Base-by-base conservation (phyloP, 2,888 invertebrate genomes). In the Argynnis bischoffii region DNA sequence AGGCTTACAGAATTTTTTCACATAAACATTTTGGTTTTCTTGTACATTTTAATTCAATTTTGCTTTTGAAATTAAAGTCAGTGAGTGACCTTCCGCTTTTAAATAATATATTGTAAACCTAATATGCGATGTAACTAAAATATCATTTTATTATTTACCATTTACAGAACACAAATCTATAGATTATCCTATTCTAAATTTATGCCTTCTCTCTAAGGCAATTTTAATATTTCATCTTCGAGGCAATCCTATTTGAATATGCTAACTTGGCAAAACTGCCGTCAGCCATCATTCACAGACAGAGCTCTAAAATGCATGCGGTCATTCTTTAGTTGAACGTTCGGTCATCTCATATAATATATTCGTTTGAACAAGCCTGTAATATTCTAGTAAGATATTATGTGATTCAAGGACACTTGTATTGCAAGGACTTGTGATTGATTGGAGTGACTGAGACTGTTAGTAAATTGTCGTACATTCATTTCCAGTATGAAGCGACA, bases 301-400 rank as follows among this genome's bases (percentile, higher is more conserved):
- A 64, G 54, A 61, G 63, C 66, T 66, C 64, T 71, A 67, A 69
- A 71, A 71, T 66, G 71, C 71, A 71, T 69, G 64, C 69, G 71
- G 54, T 64, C 69, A 61, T 67, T 57, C 64, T 63, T 71, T 64
- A 66, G 66, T 60, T 54, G 47, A 48, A 31, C 56, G 53, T 21
- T 59, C 50, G 57, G 50, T 59, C 48, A 60, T 51, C 50, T 47
- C 48, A 66, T 66, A 21, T 55, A 53, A 63, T 69, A 64, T 60
- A 59, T 60, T 59, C 21, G 15, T 61, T 47, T 53, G 55, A 21
- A 14, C 18, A 21, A 14, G 56, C 56, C 53, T 54, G 63, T 46
- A 56, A 56, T 60, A 51, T 60, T 60, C 60, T 31, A 59, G 47
- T 59, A 61, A 51, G 8, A 61, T 61, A 51, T 15, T 41, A 35